phyloP scores from a whole-genome alignment of 2,113 vertebrate genomes.

The Hiodon tergisus region DNA sequence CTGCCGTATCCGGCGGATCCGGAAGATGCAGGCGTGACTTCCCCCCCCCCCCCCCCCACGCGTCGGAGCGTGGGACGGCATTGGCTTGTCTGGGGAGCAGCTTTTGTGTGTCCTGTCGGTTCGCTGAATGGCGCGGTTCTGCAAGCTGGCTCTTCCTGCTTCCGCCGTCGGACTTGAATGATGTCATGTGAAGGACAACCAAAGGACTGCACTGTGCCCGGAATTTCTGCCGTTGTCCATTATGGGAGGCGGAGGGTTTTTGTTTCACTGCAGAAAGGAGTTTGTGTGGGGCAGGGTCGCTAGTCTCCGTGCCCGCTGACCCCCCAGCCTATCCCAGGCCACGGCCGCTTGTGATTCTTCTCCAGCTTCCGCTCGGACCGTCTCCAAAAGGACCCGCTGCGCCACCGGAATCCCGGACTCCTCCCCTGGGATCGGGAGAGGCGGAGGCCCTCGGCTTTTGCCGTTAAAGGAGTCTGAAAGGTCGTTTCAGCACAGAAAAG shows the following conservation, averaged over 20 bases:
- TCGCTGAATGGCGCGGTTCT: constrained; percentile 27
- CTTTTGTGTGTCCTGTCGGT: constrained; percentile 26
- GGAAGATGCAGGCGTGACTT: background rate
- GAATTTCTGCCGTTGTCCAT: constrained; percentile 20
- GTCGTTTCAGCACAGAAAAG: too few species aligned
- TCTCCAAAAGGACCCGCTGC: too few species aligned
- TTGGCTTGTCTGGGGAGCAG: constrained; percentile 14
- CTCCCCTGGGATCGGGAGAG: too few species aligned
- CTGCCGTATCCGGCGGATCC: background rate
- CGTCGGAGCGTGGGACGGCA: background rate
- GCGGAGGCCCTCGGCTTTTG: too few species aligned
- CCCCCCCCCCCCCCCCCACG: constrained; percentile 9
- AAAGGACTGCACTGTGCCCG: constrained; percentile 18
- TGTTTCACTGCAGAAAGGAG: background rate
- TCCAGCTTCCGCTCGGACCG: too few species aligned
- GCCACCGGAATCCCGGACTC: too few species aligned
- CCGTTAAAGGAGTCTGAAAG: too few species aligned
- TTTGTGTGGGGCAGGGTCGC: background rate
- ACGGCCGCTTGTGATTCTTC: background rate
- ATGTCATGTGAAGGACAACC: constrained; percentile 33
- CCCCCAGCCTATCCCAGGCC: background rate
- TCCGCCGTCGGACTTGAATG: constrained; percentile 31
- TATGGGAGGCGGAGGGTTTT: background rate
- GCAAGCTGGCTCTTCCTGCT: constrained; percentile 16
- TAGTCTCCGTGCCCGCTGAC: background rate